Evolutionary conservation across 2,888 invertebrate species (phyloP), one percentile per base, ranked within the genome.

Genomic region (Cataglyphis cursor): DNA sequence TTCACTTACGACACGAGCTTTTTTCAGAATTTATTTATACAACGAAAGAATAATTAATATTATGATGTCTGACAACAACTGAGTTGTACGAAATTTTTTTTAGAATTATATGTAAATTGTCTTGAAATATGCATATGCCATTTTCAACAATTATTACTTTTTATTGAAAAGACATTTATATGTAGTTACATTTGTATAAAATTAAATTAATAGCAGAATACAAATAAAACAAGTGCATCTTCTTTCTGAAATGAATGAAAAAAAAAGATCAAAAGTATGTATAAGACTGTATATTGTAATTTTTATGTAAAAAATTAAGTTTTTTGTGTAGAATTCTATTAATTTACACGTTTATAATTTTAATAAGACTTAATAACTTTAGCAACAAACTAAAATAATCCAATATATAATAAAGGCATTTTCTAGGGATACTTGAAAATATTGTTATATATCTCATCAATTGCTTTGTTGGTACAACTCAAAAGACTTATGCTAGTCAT

Each of bases 301-400:
- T 89, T 89, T 90, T 87, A 94, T 90, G 93, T 94, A 94, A 35
- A 35, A 35, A 35, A 35, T 35, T 35, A 92, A 94, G 28, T 28
- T 28, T 28, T 28, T 28, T 28, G 28, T 28, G 28, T 28, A 28
- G 28, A 28, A 92, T 93, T 76, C 35, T 38, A 51, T 76, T 28
- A 6, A 84, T 92, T 93, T 92, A 92, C 90, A 91, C 83, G 90
- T 93, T 91, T 90, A 90, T 92, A 87, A 90, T 90, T 90, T 92
- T 90, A 92, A 87, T 89, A 91, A 89, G 89, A 90, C 90, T 6
- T 35, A 35, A 35, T 35, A 35, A 92, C 91, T 90, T 91, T 78
- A 91, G 73, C 54, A 75, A 85, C 85, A 89, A 90, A 87, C 90
- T 88, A 84, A 90, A 90, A 86, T 51, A 51, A 85, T 91, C 89